Evolutionary conservation across 37 sponge, comb jelly and placozoan genomes (phyloP), one percentile per base, ranked within the genome.

Genomic region (Spongilla lacustris): DNA sequence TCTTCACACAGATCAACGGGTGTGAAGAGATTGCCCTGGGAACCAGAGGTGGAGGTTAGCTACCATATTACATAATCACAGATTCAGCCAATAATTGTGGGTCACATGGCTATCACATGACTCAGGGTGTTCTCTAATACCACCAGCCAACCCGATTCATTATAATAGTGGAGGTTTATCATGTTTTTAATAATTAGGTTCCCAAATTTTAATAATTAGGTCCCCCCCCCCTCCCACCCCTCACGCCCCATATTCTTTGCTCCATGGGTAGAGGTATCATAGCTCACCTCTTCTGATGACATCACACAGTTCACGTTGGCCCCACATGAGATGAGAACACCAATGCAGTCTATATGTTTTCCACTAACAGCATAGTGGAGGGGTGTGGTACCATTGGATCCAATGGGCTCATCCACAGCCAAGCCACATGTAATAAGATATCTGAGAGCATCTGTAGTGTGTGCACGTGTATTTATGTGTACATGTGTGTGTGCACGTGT

Each of bases 321-420:
- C 1, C 89, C 86, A 73, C 58, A 73, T 38, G 88, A 75, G 13
- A 94, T 71, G 67, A 94, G 70, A 22, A 90, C 30, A 70, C 82
- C 67, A 12, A 87, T 86, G 50, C 91, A 85, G 2, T 82, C 72
- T 29, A 22, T 26, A 37, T 94, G 85, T 5, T 85, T 86, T 2
- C 83, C 92, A 29, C 82, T 73, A 14, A 85, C 91, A 77, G 88
- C 88, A 72, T 87, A 93, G 87, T 93, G 94, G 17, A 93, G 85
- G 25, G 91, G 75, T 14, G 94, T 90, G 74, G 87, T 66, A 2
- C 77, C 50, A 2, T 78, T 74, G 26, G 30, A 49, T 22, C 48
- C 73, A 8, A 84, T 74, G 33, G 31, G 36, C 4, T 81, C 50
- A 38, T 74, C 68, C 30, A 84, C 74, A n/a, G 31, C 41, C 36